These are phyloP conservation scores for Teleogryllus oceanicus DNA, from an alignment of 2,888 invertebrate genomes.

Conservation along the genomic window DNA sequence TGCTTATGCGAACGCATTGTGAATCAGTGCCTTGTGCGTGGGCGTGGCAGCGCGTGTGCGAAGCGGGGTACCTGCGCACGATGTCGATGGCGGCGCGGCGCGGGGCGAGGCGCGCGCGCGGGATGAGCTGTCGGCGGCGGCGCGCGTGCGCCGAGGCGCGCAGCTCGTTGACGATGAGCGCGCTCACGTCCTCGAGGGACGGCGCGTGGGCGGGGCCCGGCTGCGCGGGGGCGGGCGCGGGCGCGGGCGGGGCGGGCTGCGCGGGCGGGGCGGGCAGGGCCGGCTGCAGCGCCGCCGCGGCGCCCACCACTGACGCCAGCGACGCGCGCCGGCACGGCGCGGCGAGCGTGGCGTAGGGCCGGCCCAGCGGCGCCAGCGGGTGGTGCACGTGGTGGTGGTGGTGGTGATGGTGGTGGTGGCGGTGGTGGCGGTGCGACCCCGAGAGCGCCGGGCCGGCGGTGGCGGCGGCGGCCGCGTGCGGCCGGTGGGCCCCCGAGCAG, in stretches of 20 bases:
- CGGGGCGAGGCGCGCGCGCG: constrained; percentile 25
- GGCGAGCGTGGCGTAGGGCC: neutral
- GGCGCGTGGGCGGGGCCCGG: constrained; percentile 43
- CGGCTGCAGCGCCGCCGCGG: neutral
- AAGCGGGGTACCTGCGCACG: neutral
- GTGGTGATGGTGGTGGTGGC: neutral
- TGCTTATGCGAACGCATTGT: no score
- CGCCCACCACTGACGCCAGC: neutral
- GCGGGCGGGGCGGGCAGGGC: neutral
- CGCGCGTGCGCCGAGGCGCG: neutral
- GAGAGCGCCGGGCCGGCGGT: neutral
- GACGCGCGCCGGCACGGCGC: neutral
- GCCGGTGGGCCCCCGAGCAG: neutral
- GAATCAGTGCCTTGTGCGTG: no score
- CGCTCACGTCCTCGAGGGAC: constrained; percentile 26
- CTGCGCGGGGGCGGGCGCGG: constrained; percentile 53
- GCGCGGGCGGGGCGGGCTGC: constrained; percentile 45
- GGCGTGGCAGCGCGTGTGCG: no score
- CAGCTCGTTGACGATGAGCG: constrained; percentile 21
- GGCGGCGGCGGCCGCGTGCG: neutral
- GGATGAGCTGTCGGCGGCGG: constrained; percentile 32
- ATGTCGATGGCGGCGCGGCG: neutral
- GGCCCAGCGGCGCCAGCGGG: neutral
- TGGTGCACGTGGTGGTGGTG: constrained; percentile 20
- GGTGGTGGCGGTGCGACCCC: neutral